Evolutionary conservation across 2,888 invertebrate species (phyloP).

Genomic region (Ichneumoninae sp.): DNA sequence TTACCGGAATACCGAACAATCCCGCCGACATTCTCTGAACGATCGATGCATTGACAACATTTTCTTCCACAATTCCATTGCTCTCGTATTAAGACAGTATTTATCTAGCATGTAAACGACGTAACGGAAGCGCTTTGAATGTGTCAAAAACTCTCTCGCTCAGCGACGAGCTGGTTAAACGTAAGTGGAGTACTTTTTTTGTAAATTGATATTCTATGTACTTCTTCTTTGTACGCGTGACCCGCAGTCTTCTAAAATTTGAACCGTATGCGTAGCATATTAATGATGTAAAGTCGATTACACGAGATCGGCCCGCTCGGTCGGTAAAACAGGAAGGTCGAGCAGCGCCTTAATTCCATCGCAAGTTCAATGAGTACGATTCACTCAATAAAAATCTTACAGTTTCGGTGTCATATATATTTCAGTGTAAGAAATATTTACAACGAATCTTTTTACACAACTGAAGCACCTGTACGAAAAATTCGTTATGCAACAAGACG

Average conservation of each 20-base stretch:
- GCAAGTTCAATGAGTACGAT: not conserved
- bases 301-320: no score
- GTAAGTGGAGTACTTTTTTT: constrained; percentile 33
- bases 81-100: constrained; percentile 72
- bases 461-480: constrained; percentile 49
- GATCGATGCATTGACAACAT: constrained; percentile 36
- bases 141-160: constrained; percentile 11
- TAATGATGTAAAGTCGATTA: no score
- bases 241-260: not conserved
- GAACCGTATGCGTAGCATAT: no score
- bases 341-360: no score
- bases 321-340: no score
- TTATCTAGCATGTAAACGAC: constrained; percentile 66
- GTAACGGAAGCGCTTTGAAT: constrained; percentile 30
- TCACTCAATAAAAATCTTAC: constrained; percentile 40
- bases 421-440: constrained; percentile 75
- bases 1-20: constrained; percentile 88
- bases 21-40: constrained; percentile 87
- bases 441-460: constrained; percentile 68
- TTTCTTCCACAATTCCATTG: constrained; percentile 62
- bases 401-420: constrained; percentile 68
- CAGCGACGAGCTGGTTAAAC: not conserved
- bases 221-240: constrained; percentile 17
- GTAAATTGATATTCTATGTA: constrained; percentile 44
- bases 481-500: constrained; percentile 43